These are phyloP conservation scores for Meleagris gallopavo DNA, from an alignment of 2,113 vertebrate genomes.

Conservation along the genomic window DNA sequence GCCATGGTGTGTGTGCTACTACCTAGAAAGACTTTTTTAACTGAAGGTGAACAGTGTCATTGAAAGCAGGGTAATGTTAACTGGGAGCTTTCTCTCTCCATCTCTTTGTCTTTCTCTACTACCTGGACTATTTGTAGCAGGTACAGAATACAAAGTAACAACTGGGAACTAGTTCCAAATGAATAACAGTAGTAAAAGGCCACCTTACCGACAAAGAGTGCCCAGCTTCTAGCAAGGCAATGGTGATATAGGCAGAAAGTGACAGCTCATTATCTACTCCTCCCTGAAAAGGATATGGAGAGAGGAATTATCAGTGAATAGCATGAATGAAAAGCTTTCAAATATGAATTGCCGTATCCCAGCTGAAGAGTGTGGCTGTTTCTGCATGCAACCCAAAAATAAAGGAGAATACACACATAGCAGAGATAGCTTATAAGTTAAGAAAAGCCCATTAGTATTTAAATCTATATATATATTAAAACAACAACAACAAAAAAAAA, in stretches of 20 bases:
- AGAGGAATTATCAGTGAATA: neutral
- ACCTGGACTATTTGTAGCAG: neutral
- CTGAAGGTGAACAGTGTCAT: neutral
- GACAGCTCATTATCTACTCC: conserved; percentile 51
- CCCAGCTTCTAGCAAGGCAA: conserved; percentile 66
- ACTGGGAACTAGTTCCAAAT: neutral
- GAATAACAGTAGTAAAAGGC: neutral
- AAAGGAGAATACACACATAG: neutral
- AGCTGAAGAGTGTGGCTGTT: neutral
- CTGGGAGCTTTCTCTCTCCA: neutral
- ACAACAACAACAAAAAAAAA: neutral
- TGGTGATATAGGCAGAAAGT: conserved; percentile 58
- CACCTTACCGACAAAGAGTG: conserved; percentile 47
- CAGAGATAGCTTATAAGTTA: neutral
- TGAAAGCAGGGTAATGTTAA: neutral
- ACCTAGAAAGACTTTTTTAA: neutral
- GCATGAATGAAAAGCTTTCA: neutral
- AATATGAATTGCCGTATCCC: neutral
- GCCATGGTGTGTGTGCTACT: neutral
- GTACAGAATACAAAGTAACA: neutral
- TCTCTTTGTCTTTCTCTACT: neutral
- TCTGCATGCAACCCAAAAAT: neutral
- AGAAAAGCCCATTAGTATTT: neutral
- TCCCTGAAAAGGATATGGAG: conserved; percentile 35
- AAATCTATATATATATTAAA: too few species aligned